phyloP scores from a whole-genome alignment of 1,140 invertebrate species.

The Leptinotarsa defecta region DNA sequence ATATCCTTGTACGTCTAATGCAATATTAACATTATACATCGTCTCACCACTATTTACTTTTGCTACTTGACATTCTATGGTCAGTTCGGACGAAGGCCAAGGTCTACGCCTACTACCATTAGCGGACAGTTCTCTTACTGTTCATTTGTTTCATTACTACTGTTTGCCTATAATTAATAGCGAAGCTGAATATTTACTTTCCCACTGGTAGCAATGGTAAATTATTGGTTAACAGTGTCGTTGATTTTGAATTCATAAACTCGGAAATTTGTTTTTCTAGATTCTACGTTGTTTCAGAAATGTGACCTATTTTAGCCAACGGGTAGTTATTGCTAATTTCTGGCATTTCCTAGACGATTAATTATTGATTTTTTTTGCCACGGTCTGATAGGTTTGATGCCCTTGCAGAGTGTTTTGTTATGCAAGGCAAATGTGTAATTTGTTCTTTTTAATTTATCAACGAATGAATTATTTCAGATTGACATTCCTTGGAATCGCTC shows the following conservation, averaged over 20 bases:
- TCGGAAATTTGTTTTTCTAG: neutral
- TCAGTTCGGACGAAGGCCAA: constrained; percentile 29
- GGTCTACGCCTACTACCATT: constrained; percentile 24
- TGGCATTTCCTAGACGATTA: too few relatives aligned
- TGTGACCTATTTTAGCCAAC: too few relatives aligned
- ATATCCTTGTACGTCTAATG: neutral
- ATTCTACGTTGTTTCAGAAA: too few relatives aligned
- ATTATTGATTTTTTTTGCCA: too few relatives aligned
- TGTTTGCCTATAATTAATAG: constrained; percentile 30
- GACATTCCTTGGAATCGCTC: too few relatives aligned
- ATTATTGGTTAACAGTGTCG: neutral
- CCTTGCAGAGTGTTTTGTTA: too few relatives aligned
- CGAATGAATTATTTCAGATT: too few relatives aligned
- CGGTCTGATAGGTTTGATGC: too few relatives aligned
- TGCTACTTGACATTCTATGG: constrained; percentile 30
- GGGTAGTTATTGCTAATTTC: neutral
- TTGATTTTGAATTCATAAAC: constrained; percentile 3
- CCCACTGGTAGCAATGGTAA: constrained; percentile 20
- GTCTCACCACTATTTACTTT: constrained; percentile 23
- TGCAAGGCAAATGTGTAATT: too few relatives aligned
- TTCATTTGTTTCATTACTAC: constrained; percentile 29
- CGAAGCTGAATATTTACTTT: constrained; percentile 18
- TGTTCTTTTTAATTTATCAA: too few relatives aligned
- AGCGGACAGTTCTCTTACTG: constrained; percentile 23
- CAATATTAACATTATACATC: constrained; percentile 4